A percentile compares a stretch with the other conserved stretches of the same genome.
These are phyloP conservation scores for Hyppa rectilinea DNA, from an alignment of 2,888 invertebrate genomes.

Conservation along the genomic window DNA sequence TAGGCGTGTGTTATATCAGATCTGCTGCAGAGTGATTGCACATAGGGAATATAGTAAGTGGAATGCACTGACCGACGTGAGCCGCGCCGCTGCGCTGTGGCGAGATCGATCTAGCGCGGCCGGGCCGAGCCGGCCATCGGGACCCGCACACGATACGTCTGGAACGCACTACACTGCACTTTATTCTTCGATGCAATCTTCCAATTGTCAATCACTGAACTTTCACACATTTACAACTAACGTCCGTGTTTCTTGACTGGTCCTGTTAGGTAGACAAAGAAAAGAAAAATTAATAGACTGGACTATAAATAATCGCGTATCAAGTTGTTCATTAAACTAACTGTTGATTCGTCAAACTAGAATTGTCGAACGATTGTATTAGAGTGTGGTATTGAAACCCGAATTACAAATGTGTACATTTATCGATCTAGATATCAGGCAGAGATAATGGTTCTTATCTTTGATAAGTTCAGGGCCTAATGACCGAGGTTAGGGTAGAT, in stretches of 20 bases:
- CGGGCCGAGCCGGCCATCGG: conserved; percentile 78
- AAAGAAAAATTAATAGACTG: background rate
- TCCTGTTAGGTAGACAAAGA: conserved; percentile 39
- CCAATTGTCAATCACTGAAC: conserved; percentile 57
- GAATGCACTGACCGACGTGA: conserved; percentile 79
- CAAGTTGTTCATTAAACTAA: background rate
- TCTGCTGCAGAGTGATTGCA: conserved; percentile 57
- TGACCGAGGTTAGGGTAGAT: conserved; percentile 68
- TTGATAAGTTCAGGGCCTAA: conserved; percentile 76
- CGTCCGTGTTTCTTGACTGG: conserved; percentile 28
- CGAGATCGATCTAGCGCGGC: conserved; percentile 86
- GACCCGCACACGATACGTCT: conserved; percentile 62
- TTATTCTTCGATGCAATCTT: conserved; percentile 58
- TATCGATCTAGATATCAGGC: conserved; percentile 80
- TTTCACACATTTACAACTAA: conserved; percentile 54
- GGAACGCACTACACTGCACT: conserved; percentile 75
- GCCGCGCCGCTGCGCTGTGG: conserved; percentile 77
- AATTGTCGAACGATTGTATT: conserved; percentile 35
- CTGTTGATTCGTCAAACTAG: conserved; percentile 19
- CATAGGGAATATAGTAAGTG: conserved; percentile 56
- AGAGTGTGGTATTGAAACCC: conserved; percentile 59
- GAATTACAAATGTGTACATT: conserved; percentile 67
- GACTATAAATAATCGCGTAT: background rate
- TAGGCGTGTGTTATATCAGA: conserved; percentile 38
- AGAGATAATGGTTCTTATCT: conserved; percentile 77